Evolutionary conservation across 2,888 invertebrate genomes (phyloP).

Genomic region (Hypercompe scribonia): DNA sequence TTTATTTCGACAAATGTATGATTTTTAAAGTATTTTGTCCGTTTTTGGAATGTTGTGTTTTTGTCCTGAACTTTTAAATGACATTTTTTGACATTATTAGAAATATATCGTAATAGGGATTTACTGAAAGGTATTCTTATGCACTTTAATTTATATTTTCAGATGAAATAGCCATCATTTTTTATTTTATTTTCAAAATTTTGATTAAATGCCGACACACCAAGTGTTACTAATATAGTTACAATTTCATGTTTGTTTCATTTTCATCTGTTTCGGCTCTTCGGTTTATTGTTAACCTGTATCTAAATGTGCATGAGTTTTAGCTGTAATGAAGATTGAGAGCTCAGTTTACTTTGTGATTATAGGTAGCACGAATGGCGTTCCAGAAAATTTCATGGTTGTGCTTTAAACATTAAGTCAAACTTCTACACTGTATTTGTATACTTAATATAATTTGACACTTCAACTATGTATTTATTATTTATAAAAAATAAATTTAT

Average conservation of each 20-base stretch:
- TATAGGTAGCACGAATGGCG: constrained; percentile 34
- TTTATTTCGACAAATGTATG: constrained; percentile 19
- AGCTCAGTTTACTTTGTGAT: constrained; percentile 51
- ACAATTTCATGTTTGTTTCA: constrained; percentile 22
- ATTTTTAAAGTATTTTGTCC: constrained; percentile 32
- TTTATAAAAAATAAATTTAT: not conserved
- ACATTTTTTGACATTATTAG: constrained; percentile 5
- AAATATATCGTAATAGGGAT: not conserved
- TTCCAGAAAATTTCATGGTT: constrained; percentile 36
- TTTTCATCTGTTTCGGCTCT: not conserved
- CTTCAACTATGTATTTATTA: not conserved
- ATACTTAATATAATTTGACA: constrained; percentile 1
- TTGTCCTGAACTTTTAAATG: constrained; percentile 21
- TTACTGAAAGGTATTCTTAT: not conserved
- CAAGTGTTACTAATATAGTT: constrained; percentile 9
- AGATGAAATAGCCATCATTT: constrained; percentile 17
- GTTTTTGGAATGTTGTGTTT: constrained; percentile 53
- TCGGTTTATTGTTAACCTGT: not conserved
- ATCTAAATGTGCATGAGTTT: constrained; percentile 15
- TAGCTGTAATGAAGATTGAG: constrained; percentile 25
- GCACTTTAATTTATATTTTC: not conserved
- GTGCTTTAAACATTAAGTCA: constrained; percentile 14
- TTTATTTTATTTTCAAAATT: too few relatives aligned
- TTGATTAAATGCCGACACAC: not conserved
- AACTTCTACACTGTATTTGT: not conserved